Evolutionary conservation across 2,888 invertebrate genomes (phyloP), one percentile per base, ranked within the genome.

Genomic region (Xylocampa areola): DNA sequence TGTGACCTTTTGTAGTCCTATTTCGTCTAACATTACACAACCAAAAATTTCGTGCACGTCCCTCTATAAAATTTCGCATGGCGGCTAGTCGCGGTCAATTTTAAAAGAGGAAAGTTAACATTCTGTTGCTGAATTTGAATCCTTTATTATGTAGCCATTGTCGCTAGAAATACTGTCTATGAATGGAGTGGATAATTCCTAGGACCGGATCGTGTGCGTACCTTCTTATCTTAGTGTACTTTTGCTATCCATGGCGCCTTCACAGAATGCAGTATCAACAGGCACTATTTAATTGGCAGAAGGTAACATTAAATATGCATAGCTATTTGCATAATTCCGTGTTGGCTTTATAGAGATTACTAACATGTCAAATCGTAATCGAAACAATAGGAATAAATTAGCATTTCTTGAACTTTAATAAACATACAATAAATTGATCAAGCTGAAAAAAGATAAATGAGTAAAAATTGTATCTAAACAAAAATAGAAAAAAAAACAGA

Each of bases 1-100:
- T 79, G 72, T 64, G 74, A 76, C 73, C 76, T 81, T 85, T 82
- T 79, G 76, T 80, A 77, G 73, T 78, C 74, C 69, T 65, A 50
- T 66, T 75, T 59, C 66, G 77, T 77, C 71, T 75, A 73, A 41
- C 44, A 55, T 82, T 78, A 63, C 74, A 64, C 69, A 76, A 81
- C 45, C 51, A 55, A 50, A 65, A 77, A 84, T 79, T 82, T 82
- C 57, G 65, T 59, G 52, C 84, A 82, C 79, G 84, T 81, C 55
- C 45, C 58, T 40, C 53, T 70, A 66, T 63, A 48, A 79, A 77
- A 77, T 72, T 76, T 72, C 45, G 60, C 67, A 65, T 69, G 62
- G 68, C 61, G 65, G 76, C 69, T 55, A 57, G 45, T 51, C 68
- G 61, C 49, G 65, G 54, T 61, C 53, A 49, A 70, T 58, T 73